These are phyloP conservation scores for Burhinus bistriatus DNA, from an alignment of 2,113 vertebrate genomes.

Conservation along the genomic window DNA sequence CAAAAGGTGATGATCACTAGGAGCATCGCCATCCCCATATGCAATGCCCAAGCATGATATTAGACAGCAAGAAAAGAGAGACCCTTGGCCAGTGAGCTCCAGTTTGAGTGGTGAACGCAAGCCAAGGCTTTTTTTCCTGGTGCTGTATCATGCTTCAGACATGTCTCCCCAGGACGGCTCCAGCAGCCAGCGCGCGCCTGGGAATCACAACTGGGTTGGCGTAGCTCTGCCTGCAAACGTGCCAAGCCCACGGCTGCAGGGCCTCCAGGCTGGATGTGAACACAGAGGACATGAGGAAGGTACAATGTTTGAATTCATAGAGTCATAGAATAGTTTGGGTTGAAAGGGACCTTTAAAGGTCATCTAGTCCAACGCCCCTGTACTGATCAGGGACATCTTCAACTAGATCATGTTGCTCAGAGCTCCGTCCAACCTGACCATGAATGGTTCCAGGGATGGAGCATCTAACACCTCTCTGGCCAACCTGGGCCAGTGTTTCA, in stretches of 20 bases:
- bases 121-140: neutral
- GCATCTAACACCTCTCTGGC: neutral
- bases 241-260: accelerated
- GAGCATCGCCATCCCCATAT: neutral
- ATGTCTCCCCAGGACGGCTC: accelerated
- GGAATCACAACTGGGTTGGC: neutral
- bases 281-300: neutral
- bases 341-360: neutral
- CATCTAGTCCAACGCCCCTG: neutral
- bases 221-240: neutral
- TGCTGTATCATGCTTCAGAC: neutral
- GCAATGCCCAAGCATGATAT: neutral
- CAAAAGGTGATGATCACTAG: neutral
- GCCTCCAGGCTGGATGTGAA: neutral
- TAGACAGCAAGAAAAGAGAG: neutral
- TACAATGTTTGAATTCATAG: neutral
- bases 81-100: neutral
- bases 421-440: neutral
- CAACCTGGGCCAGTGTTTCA: neutral
- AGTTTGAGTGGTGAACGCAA: neutral
- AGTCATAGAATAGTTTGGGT: neutral
- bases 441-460: neutral
- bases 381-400: neutral
- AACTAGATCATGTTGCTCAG: neutral
- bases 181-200: neutral